Percentiles rank a stretch among this genome's conserved stretches.
Evolutionary conservation across 2,797 vertebrate genomes (phyloP).

Genomic region (Rhabdophis nuchalis): DNA sequence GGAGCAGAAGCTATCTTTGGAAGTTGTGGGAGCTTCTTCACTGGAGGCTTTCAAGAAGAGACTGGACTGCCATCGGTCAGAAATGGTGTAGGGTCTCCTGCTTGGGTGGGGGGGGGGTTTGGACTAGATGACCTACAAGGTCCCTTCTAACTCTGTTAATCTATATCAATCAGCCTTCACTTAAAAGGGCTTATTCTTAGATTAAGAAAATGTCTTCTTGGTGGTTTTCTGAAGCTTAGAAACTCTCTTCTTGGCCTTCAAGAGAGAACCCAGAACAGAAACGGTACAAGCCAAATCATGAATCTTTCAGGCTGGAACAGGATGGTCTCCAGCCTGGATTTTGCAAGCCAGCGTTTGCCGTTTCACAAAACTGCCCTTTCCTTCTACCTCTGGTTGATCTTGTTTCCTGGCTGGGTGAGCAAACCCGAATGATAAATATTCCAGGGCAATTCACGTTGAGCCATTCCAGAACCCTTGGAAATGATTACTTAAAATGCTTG

Average conservation of each 20-base stretch:
- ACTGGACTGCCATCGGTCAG: too few relatives aligned
- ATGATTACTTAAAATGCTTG: background rate
- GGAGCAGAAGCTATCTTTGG: too few relatives aligned
- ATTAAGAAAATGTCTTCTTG: conserved; percentile 48
- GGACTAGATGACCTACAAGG: too few relatives aligned
- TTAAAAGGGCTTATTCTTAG: conserved; percentile 47
- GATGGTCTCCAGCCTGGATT: conserved; percentile 8
- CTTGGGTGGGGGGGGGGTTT: too few relatives aligned
- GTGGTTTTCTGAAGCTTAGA: conserved; percentile 51
- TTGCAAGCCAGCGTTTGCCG: background rate
- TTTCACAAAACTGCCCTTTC: background rate
- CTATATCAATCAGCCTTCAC: conserved; percentile 27
- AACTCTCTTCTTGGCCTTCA: conserved; percentile 57
- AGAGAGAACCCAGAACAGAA: conserved; percentile 54
- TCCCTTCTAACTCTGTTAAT: too few relatives aligned
- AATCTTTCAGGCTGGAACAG: conserved; percentile 51
- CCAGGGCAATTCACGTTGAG: background rate
- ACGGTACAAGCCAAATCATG: conserved; percentile 38
- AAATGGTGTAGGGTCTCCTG: too few relatives aligned
- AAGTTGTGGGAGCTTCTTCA: too few relatives aligned
- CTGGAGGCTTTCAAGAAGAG: too few relatives aligned
- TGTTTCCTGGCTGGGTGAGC: background rate
- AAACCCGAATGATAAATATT: background rate
- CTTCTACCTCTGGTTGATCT: background rate
- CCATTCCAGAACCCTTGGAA: background rate